A percentile compares a stretch with the other conserved stretches of the same genome.
These are phyloP conservation scores for Ceuthmochares aereus DNA, from an alignment of 2,113 vertebrate species.

Conservation along the genomic window DNA sequence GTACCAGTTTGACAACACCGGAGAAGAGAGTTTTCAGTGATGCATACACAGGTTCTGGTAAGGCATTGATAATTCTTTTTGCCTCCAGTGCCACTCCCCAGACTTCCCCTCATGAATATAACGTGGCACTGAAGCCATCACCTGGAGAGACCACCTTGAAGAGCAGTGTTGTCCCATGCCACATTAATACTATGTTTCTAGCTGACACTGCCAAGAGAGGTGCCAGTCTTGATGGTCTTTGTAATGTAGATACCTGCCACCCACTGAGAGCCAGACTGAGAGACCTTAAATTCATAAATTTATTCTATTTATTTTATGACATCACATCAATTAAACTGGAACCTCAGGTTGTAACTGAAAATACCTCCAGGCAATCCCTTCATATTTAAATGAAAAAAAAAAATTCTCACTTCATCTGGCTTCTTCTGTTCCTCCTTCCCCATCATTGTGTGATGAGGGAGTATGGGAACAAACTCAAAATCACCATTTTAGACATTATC, in stretches of 20 bases:
- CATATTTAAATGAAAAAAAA: constrained; percentile 53
- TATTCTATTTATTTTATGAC: constrained; percentile 76
- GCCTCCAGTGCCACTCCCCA: not conserved
- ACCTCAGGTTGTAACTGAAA: constrained; percentile 41
- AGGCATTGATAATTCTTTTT: not conserved
- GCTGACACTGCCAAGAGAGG: constrained; percentile 49
- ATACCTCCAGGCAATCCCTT: constrained; percentile 56
- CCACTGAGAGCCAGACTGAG: constrained; percentile 67
- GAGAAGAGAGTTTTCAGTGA: not conserved
- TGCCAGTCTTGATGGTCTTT: constrained; percentile 58
- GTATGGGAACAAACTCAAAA: constrained; percentile 38
- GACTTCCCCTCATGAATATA: not conserved
- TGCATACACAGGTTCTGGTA: not conserved
- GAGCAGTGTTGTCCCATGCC: constrained; percentile 22
- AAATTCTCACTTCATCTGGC: constrained; percentile 60
- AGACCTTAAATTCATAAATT: constrained; percentile 68
- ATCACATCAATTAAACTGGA: constrained; percentile 70
- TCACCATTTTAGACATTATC: not conserved
- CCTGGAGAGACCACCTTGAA: constrained; percentile 60
- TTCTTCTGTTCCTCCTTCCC: constrained; percentile 39
- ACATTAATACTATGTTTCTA: constrained; percentile 44
- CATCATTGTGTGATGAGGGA: constrained; percentile 23
- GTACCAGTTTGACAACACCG: not conserved
- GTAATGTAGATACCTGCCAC: constrained; percentile 62
- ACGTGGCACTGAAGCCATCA: constrained; percentile 6